A percentile compares a stretch with the other conserved stretches of the same genome.
Conservation (phyloP, 2,888 invertebrate genomes). For the Nymphalis polychloros region DNA sequence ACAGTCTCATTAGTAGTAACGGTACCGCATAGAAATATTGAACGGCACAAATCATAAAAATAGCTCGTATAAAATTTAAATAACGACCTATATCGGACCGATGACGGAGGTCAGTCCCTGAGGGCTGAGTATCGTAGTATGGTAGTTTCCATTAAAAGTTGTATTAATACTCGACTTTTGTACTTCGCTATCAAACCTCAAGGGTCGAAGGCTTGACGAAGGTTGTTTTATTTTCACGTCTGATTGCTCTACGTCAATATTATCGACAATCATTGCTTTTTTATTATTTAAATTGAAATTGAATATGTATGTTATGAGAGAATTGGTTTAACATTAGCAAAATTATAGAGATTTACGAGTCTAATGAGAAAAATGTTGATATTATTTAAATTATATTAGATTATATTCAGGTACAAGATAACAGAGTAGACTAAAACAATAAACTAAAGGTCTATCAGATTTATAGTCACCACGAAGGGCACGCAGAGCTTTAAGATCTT, state of each 20-base stretch:
- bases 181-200: constrained; percentile 20
- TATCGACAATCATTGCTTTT: constrained; percentile 3
- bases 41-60: constrained; percentile 25
- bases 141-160: constrained; percentile 68
- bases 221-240: constrained; percentile 18
- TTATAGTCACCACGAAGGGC: too few species aligned
- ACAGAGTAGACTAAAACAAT: too few species aligned
- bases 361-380: too few species aligned
- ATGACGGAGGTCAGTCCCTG: constrained; percentile 58
- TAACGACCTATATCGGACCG: constrained; percentile 58
- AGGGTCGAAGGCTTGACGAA: constrained; percentile 17
- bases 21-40: neutral
- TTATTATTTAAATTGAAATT: neutral
- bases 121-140: constrained; percentile 39
- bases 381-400: too few species aligned
- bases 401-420: too few species aligned
- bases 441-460: too few species aligned
- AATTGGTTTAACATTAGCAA: too few species aligned
- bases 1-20: too few species aligned
- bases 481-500: too few species aligned
- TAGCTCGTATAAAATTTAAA: constrained; percentile 55
- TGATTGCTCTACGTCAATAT: neutral
- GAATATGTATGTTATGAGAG: neutral
- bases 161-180: constrained; percentile 55
- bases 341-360: too few species aligned